Conservation (phyloP, 2,113 vertebrate species). For the Malaclemys terrapin region DNA sequence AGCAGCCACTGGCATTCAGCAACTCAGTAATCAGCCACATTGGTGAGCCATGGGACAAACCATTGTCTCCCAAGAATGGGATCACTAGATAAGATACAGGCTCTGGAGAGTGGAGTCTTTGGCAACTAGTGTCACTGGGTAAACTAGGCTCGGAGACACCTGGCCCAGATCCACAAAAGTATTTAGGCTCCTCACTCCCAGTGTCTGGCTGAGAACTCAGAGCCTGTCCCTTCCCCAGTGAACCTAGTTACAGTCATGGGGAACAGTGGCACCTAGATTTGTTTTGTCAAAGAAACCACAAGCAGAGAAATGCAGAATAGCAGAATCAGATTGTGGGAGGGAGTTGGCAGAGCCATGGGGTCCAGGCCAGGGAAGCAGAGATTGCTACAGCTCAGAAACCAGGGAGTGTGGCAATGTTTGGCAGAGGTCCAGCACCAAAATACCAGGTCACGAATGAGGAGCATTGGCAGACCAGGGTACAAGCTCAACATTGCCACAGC, state of each 20-base stretch:
- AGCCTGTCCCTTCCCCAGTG: background rate
- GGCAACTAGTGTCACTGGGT: background rate
- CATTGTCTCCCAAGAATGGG: background rate
- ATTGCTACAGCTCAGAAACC: background rate
- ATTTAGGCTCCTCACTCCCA: background rate
- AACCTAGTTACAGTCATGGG: background rate
- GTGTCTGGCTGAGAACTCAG: background rate
- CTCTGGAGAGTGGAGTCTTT: background rate
- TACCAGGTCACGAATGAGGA: background rate
- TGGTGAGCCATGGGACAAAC: background rate
- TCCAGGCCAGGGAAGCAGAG: background rate
- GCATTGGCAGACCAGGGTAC: background rate
- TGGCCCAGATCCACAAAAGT: background rate
- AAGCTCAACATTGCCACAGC: background rate
- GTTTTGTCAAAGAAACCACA: background rate
- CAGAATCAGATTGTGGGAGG: background rate
- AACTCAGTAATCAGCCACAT: background rate
- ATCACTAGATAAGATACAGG: background rate
- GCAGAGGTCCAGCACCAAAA: background rate
- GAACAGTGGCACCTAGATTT: background rate
- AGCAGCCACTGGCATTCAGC: background rate
- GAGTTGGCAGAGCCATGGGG: background rate
- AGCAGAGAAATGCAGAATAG: background rate
- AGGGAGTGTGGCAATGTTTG: too few relatives aligned
- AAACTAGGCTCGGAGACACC: background rate